phyloP scores from a whole-genome alignment of 2,797 vertebrate species.

The Cynopterus sphinx region DNA sequence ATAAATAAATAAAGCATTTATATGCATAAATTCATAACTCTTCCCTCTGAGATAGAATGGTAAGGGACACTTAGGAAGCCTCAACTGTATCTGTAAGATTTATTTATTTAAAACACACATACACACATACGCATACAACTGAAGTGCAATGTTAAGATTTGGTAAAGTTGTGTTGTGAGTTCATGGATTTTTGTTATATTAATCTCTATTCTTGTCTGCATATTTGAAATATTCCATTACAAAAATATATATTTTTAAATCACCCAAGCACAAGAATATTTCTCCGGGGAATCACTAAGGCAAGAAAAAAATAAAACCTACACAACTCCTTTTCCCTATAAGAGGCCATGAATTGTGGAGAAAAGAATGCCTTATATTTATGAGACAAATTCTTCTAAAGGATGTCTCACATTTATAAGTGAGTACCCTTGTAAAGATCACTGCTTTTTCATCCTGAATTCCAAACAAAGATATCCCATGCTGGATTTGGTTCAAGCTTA shows the following conservation, averaged over 20 bases:
- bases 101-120: conserved; percentile 45
- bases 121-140: neutral
- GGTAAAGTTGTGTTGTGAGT: conserved; percentile 69
- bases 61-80: neutral
- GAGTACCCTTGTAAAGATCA: conserved; percentile 51
- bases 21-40: neutral
- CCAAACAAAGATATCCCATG: conserved; percentile 66
- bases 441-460: conserved; percentile 64
- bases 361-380: conserved; percentile 57
- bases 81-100: conserved; percentile 44
- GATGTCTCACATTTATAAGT: conserved; percentile 63
- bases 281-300: conserved; percentile 68
- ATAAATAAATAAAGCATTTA: conserved; percentile 12
- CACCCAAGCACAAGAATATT: conserved; percentile 68
- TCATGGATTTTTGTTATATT: conserved; percentile 71
- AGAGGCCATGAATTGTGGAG: conserved; percentile 67
- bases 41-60: neutral
- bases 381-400: conserved; percentile 49
- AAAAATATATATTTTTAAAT: conserved; percentile 76
- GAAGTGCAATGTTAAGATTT: conserved; percentile 60
- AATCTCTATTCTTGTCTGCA: conserved; percentile 74
- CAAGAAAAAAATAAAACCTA: conserved; percentile 76
- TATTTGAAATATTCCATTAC: conserved; percentile 77
- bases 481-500: conserved; percentile 63
- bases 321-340: conserved; percentile 10